Percentiles rank a stretch among this genome's conserved stretches.
phyloP scores from a whole-genome alignment of 2,113 vertebrate species.

The Orientallactaga bullata region DNA sequence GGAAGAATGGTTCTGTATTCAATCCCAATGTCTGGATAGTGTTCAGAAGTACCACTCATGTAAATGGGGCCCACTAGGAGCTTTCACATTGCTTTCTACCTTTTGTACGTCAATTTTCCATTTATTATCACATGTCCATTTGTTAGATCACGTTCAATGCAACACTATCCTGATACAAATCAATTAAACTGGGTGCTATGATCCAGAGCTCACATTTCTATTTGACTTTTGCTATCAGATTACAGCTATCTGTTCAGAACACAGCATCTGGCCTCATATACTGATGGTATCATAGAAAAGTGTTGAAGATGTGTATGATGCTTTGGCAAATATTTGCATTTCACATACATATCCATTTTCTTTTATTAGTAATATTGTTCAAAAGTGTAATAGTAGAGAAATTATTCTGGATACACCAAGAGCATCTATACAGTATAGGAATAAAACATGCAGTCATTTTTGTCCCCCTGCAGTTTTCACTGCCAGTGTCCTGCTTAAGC shows the following conservation, averaged over 20 bases:
- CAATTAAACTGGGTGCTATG: neutral
- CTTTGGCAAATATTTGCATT: slow-evolving; percentile 75
- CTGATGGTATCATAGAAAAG: slow-evolving; percentile 69
- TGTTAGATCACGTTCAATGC: neutral
- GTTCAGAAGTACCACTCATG: slow-evolving; percentile 4
- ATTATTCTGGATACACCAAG: slow-evolving; percentile 52
- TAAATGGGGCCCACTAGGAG: neutral
- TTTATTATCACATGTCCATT: slow-evolving; percentile 4
- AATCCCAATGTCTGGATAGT: neutral
- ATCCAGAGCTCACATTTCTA: slow-evolving; percentile 34
- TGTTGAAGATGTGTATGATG: slow-evolving; percentile 65
- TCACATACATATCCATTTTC: slow-evolving; percentile 68
- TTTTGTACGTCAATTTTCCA: neutral
- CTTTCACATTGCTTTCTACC: neutral
- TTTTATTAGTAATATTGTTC: slow-evolving; percentile 70
- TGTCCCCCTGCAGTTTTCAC: neutral
- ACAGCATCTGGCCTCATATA: slow-evolving; percentile 51
- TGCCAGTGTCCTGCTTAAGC: slow-evolving; percentile 50
- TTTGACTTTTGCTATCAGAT: slow-evolving; percentile 64
- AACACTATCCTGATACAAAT: neutral
- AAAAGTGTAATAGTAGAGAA: slow-evolving; percentile 77
- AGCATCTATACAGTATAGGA: slow-evolving; percentile 70
- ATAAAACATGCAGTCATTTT: slow-evolving; percentile 75
- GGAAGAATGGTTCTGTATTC: slow-evolving; percentile 10
- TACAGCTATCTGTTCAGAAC: slow-evolving; percentile 40